Evolutionary conservation across 2,113 vertebrate genomes (phyloP).

Genomic region (Periophthalmus modestus): DNA sequence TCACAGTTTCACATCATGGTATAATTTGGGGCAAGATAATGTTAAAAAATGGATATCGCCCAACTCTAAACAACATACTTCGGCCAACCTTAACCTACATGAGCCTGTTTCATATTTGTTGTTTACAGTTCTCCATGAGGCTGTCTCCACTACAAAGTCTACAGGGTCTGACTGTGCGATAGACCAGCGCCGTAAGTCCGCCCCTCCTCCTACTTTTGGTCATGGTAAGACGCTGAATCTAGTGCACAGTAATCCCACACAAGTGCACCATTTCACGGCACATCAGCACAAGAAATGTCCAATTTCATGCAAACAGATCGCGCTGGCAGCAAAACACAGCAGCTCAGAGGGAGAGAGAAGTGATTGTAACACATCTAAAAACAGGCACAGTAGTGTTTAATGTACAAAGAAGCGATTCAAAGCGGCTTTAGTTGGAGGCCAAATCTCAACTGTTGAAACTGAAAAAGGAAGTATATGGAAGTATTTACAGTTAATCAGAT

Average conservation of each 20-base stretch:
- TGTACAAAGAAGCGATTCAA: background rate
- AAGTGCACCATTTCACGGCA: constrained; percentile 75
- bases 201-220: constrained; percentile 21
- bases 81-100: constrained; percentile 11
- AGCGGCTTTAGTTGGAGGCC: background rate
- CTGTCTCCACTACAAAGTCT: constrained; percentile 49
- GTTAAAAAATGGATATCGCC: no score
- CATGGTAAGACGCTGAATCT: constrained; percentile 45
- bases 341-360: constrained; percentile 18
- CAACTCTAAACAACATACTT: constrained; percentile 2
- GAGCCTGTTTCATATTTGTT: constrained; percentile 13
- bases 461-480: background rate
- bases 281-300: constrained; percentile 72
- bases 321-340: constrained; percentile 49
- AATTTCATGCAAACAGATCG: constrained; percentile 70
- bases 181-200: constrained; percentile 15
- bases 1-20: no score
- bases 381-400: constrained; percentile 6
- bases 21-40: no score
- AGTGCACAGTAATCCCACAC: constrained; percentile 67
- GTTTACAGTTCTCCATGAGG: constrained; percentile 46
- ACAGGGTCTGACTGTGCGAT: constrained; percentile 45
- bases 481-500: constrained; percentile 1
- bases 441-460: background rate
- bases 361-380: constrained; percentile 11